phyloP scores from a whole-genome alignment of 1,140 invertebrate species.

The Cotesia chilonis region DNA sequence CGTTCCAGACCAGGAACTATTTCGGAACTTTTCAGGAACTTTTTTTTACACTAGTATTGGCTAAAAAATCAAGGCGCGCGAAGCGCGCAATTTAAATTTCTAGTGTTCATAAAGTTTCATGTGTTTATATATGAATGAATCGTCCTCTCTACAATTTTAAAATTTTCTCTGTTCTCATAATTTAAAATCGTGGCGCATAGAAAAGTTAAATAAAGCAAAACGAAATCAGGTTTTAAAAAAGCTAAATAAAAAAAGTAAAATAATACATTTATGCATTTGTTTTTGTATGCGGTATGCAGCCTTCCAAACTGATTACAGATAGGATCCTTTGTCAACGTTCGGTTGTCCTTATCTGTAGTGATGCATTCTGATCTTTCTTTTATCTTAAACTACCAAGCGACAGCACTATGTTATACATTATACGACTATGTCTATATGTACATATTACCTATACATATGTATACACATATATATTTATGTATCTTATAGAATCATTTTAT shows the following conservation, averaged over 20 bases:
- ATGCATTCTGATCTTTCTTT: conserved; percentile 57
- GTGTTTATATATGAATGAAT: too few relatives aligned
- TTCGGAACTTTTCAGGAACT: too few relatives aligned
- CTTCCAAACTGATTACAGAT: conserved; percentile 56
- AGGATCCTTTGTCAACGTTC: conserved; percentile 55
- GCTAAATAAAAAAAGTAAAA: conserved; percentile 33
- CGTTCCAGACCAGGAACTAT: too few relatives aligned
- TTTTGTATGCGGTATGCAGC: conserved; percentile 47
- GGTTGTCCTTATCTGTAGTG: conserved; percentile 48
- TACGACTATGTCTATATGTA: background rate
- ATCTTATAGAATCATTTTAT: too few relatives aligned
- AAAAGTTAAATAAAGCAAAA: conserved; percentile 5
- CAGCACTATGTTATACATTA: conserved; percentile 3
- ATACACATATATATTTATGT: too few relatives aligned
- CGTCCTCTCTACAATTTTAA: too few relatives aligned
- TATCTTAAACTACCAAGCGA: conserved; percentile 12
- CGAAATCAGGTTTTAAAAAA: background rate
- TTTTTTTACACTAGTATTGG: too few relatives aligned
- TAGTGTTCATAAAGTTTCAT: too few relatives aligned
- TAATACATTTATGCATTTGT: conserved; percentile 56
- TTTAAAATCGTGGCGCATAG: background rate
- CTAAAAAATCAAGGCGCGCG: too few relatives aligned
- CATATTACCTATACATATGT: background rate
- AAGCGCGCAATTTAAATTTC: too few relatives aligned
- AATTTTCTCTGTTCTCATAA: background rate